phyloP scores from a whole-genome alignment of 2,113 vertebrate genomes.

The Peromyscus polionotus region DNA sequence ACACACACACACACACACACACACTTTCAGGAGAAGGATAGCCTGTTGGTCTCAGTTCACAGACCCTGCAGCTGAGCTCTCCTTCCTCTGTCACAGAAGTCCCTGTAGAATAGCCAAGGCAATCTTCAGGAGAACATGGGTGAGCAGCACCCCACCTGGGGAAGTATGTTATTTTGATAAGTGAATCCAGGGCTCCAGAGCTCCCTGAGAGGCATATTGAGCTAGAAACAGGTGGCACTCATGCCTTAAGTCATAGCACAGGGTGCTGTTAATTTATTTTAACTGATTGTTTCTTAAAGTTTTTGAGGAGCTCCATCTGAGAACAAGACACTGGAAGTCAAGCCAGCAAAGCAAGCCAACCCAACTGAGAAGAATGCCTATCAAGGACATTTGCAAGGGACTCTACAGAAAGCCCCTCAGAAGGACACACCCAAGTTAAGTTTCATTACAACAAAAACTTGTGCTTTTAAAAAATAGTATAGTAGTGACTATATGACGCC shows the following conservation, averaged over 20 bases:
- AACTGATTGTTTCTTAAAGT: not conserved
- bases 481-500: too few relatives aligned
- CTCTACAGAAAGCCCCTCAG: not conserved
- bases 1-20: not conserved
- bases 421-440: not conserved
- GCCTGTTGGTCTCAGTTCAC: rapidly evolving
- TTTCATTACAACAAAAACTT: not conserved
- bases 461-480: not conserved
- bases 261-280: constrained; percentile 1
- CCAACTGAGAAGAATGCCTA: not conserved
- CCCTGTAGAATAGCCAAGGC: not conserved
- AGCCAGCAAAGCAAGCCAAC: rapidly evolving
- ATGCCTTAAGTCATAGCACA: not conserved
- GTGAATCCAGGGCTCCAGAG: not conserved
- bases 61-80: not conserved
- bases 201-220: not conserved
- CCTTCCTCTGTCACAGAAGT: not conserved
- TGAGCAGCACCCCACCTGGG: not conserved
- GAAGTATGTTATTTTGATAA: not conserved
- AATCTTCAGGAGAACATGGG: not conserved
- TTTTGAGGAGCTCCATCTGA: not conserved
- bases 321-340: not conserved
- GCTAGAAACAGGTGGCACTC: not conserved
- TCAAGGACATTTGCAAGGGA: not conserved
- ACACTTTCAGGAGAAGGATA: not conserved